phyloP scores from a whole-genome alignment of 2,113 vertebrate genomes.

The Zapornia atra region DNA sequence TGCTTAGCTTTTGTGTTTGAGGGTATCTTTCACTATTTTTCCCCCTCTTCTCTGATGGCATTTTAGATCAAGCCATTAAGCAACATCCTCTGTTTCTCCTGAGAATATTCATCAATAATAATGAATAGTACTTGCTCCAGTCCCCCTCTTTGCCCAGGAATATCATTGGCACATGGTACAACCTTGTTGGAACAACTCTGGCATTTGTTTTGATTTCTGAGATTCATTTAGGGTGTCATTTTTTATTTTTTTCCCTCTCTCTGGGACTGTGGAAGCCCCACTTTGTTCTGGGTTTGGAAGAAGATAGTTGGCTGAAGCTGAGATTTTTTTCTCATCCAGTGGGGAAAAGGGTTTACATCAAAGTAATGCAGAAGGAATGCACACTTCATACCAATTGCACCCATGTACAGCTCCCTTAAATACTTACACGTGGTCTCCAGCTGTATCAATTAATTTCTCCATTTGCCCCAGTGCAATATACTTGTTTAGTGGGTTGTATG shows the following conservation, averaged over 20 bases:
- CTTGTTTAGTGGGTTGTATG: background rate
- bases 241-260: background rate
- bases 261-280: background rate
- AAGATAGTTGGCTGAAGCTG: background rate
- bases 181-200: background rate
- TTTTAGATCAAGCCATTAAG: constrained; percentile 62
- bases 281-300: constrained; percentile 20
- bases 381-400: rapidly evolving
- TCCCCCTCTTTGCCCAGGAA: constrained; percentile 36
- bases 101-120: constrained; percentile 63
- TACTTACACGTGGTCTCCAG: background rate
- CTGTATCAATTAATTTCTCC: rapidly evolving
- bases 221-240: background rate
- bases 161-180: background rate
- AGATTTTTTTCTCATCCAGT: background rate
- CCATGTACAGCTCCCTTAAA: background rate
- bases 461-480: background rate
- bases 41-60: constrained; percentile 19
- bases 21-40: constrained; percentile 12
- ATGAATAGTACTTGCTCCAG: constrained; percentile 27
- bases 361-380: background rate
- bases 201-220: constrained; percentile 21
- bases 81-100: constrained; percentile 51
- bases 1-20: constrained; percentile 8
- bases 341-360: background rate